Base-by-base conservation (phyloP, 2,888 invertebrate genomes). In the Nasonia oneida region DNA sequence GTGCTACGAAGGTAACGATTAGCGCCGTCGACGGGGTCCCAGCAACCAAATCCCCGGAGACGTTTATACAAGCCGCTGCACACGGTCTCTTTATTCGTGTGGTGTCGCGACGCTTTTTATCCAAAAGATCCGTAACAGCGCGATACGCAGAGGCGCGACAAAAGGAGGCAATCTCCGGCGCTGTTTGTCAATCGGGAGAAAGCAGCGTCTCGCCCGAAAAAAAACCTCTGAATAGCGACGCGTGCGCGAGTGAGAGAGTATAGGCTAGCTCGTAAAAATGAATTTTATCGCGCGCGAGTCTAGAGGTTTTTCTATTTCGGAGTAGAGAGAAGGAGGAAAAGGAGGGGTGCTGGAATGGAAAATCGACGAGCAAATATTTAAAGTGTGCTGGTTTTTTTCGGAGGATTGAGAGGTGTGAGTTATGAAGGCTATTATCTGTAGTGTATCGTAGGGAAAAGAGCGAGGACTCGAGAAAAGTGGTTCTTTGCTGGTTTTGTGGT, bases 151-250 rank as follows among this genome's bases (percentile, higher is more conserved):
- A n/a, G n/a, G 61, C 61, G 42, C 73, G 85, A 81, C 81, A 81
- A 85, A 85, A 61, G 85, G 61, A 85, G 64, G 71, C 73, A 81
- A 81, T 85, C 33, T 81, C 57, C 4, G 61, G 53, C 53, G 29
- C 53, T 74, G 82, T 83, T 83, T 83, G 82, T 53, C 82, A 29
- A 76, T 83, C 70, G 39, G 39, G 74, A 76, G 82, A 83, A 70
- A 83, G 82, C 81, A 23, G 29, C 50, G 73, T 15, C 67, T 14
- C 37, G 70, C 70, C n/a, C 73, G 57, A 76, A 37, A 76, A 29
- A 33, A 76, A 76, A 53, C 29, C 33, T 57, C 37, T n/a, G 4
- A 37, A 37, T 47, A 29, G n/a, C 37, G 15, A 15, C 3, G 12
- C 29, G 73, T n/a, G 73, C 37, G 6, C 42, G 42, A 1, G 39